Evolutionary conservation across 2,888 invertebrate genomes (phyloP).

Genomic region (Blastobasis adustella): DNA sequence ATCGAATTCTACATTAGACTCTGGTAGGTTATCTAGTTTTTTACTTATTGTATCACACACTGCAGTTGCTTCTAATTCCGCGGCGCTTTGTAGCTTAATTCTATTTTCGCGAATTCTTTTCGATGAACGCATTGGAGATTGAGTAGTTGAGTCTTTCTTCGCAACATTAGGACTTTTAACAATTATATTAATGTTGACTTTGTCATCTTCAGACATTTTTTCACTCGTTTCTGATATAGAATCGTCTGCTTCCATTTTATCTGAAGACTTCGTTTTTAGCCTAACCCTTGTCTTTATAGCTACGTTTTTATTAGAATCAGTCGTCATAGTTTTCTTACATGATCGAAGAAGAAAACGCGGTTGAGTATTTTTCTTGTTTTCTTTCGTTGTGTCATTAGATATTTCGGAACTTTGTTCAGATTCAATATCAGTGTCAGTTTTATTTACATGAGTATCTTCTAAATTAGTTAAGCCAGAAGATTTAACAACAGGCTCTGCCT

Average conservation of each 20-base stretch:
- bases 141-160: neutral
- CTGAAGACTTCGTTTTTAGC: conserved; percentile 11
- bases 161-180: neutral
- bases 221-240: too few species aligned
- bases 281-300: conserved; percentile 18
- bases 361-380: conserved; percentile 21
- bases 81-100: conserved; percentile 1
- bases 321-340: conserved; percentile 22
- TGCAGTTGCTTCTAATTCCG: neutral
- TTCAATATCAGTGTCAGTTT: too few species aligned
- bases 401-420: neutral
- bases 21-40: neutral
- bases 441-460: too few species aligned
- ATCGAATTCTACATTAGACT: conserved; percentile 6
- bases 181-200: too few species aligned
- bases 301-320: conserved; percentile 9
- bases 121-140: conserved; percentile 6
- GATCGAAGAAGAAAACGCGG: conserved; percentile 39
- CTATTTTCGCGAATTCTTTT: conserved; percentile 9
- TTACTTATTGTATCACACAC: neutral
- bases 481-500: too few species aligned
- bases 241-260: neutral
- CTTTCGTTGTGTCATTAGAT: conserved; percentile 23
- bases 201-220: too few species aligned
- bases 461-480: too few species aligned